phyloP scores from a whole-genome alignment of 2,888 invertebrate genomes.

The Ectemnius cavifrons region DNA sequence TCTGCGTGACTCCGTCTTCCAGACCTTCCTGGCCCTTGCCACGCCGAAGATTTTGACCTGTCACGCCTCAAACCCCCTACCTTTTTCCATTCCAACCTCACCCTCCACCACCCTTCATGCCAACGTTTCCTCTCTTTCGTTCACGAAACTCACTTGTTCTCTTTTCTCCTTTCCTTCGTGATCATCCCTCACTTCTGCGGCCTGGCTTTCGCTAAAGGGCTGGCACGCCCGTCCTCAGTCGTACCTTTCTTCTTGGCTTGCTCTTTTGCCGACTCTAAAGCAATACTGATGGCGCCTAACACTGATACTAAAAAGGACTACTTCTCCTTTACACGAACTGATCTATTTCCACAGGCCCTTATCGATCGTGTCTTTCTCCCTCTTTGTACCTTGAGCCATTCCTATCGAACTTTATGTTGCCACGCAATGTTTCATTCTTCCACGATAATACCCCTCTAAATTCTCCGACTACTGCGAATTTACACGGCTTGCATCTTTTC shows the following conservation, averaged over 20 bases:
- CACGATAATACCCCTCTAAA: not conserved
- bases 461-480: not conserved
- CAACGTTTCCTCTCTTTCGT: no score
- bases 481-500: constrained; percentile 3
- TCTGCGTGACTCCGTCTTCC: constrained; percentile 55
- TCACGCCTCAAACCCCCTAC: constrained; percentile 38
- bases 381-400: constrained; percentile 28
- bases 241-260: constrained; percentile 10
- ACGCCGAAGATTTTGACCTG: constrained; percentile 55
- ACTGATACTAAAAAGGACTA: constrained; percentile 52
- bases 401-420: constrained; percentile 5
- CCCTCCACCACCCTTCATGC: no score
- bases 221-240: no score
- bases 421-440: no score
- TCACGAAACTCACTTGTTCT: constrained; percentile 1
- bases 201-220: no score
- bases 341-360: constrained; percentile 30
- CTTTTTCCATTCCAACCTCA: no score
- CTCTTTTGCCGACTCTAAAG: constrained; percentile 41
- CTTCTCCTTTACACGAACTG: constrained; percentile 40
- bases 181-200: constrained; percentile 12
- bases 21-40: constrained; percentile 14
- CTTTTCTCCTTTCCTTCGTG: constrained; percentile 15
- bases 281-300: constrained; percentile 59
- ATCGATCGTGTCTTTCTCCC: constrained; percentile 44